Evolutionary conservation across 2,888 invertebrate species (phyloP), one percentile per base, ranked within the genome.

Genomic region (Caenorhabditis uteleia): DNA sequence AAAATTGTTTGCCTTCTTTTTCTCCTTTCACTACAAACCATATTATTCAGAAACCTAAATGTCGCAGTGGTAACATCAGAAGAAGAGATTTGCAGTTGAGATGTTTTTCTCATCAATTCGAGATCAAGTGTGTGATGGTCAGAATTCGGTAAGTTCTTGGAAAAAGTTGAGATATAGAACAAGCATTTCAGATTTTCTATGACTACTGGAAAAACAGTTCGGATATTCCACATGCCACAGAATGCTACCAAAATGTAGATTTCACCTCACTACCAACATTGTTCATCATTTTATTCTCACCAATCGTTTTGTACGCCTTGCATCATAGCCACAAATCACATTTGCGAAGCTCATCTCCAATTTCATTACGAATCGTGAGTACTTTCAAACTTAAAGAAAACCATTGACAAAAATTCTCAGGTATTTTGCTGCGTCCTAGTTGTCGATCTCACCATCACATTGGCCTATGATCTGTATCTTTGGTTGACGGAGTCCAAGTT

Each of bases 181-280:
- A n/a, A n/a, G n/a, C n/a, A n/a, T 61, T 69, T 27, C 48, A 74
- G 74, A 39, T 74, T 25, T 53, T 74, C 20, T 53, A 65, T 16
- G 16, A 20, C 14, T 66, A 57, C 23, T 74, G 74, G 74, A 36
- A 34, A 20, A 74, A 73, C 48, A 44, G 56, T 14, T 47, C 68
- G 2, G 53, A 43, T 7, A 42, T 76, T 3, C 74, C 74, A 5
- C 68, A 74, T 40, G 61, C 60, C 4, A 43, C 72, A 0, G 71
- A 76, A 54, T 80, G 80, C 48, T 67, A 70, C 10, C 81, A 81
- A 48, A 77, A 81, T 51, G 61, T 77, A 7, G 62, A 75, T 12
- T 70, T 80, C 40, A 70, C 74, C n/a, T 71, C 66, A 49, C 46
- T 80, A 16, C 81, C 81, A 10, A 68, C 72, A 7, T 2, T 76